A percentile compares a stretch with the other conserved stretches of the same genome.
These are phyloP conservation scores for Sphyrna mokarran DNA, from an alignment of 2,113 vertebrate genomes.

Conservation along the genomic window DNA sequence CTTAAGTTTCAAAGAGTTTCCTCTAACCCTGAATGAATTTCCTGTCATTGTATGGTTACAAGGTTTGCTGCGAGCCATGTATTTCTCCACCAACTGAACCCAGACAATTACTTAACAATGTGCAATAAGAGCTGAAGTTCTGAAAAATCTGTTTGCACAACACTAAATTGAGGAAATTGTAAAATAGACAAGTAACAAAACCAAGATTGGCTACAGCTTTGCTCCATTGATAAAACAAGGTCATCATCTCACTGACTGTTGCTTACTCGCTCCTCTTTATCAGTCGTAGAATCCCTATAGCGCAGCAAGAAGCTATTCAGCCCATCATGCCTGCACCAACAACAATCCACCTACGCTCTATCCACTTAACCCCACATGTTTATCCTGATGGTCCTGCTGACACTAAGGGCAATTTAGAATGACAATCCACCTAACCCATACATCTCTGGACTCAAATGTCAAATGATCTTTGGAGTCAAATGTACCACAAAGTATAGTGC, in stretches of 20 bases:
- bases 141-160: not conserved
- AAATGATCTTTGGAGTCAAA: not conserved
- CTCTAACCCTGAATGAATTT: not conserved
- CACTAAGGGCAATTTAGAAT: too few relatives aligned
- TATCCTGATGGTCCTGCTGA: too few relatives aligned
- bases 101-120: not conserved
- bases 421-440: too few relatives aligned
- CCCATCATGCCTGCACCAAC: too few relatives aligned
- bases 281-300: too few relatives aligned
- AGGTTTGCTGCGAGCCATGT: not conserved
- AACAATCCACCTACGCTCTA: too few relatives aligned
- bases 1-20: not conserved
- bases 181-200: not conserved
- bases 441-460: not conserved
- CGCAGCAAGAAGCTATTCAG: too few relatives aligned
- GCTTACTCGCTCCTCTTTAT: not conserved
- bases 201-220: not conserved
- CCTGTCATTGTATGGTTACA: not conserved
- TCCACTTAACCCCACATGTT: too few relatives aligned
- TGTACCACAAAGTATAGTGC: not conserved
- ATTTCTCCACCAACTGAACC: not conserved
- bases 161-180: not conserved
- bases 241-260: not conserved
- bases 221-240: not conserved
- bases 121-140: not conserved